phyloP scores from a whole-genome alignment of 2,797 vertebrate species.

The Balearica regulorum region DNA sequence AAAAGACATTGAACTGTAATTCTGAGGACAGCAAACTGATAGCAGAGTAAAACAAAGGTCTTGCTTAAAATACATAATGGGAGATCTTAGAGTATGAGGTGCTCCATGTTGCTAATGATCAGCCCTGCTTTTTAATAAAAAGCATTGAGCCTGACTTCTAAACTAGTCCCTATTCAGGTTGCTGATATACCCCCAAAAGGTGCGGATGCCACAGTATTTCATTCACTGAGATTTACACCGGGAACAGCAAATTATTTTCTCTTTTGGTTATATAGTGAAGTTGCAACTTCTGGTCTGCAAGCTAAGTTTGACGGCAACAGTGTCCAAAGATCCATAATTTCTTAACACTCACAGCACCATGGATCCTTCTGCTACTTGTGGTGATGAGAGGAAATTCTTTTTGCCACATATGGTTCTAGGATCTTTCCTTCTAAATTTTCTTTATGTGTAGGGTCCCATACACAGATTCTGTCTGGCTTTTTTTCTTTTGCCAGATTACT shows the following conservation, averaged over 20 bases:
- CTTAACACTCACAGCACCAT: fast-evolving
- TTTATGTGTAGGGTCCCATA: not conserved
- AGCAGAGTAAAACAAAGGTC: not conserved
- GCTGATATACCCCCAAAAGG: not conserved
- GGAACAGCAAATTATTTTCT: not conserved
- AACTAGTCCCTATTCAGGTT: not conserved
- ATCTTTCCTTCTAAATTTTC: not conserved
- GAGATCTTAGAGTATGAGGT: not conserved
- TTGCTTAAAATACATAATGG: not conserved
- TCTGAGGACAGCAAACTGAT: not conserved
- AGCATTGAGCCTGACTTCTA: not conserved
- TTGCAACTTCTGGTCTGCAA: not conserved
- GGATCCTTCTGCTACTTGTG: not conserved
- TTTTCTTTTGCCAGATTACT: not conserved
- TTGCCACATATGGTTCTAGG: fast-evolving
- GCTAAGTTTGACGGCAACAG: not conserved
- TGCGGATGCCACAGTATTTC: not conserved
- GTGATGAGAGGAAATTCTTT: not conserved
- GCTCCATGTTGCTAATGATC: not conserved
- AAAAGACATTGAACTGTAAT: not conserved
- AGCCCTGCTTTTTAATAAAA: not conserved
- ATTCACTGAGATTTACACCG: not conserved
- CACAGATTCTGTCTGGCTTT: not conserved
- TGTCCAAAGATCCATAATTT: not conserved
- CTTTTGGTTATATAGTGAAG: not conserved